A percentile compares a stretch with the other conserved stretches of the same genome.
Conservation (phyloP, 2,113 vertebrate species). For the Mirounga angustirostris region DNA sequence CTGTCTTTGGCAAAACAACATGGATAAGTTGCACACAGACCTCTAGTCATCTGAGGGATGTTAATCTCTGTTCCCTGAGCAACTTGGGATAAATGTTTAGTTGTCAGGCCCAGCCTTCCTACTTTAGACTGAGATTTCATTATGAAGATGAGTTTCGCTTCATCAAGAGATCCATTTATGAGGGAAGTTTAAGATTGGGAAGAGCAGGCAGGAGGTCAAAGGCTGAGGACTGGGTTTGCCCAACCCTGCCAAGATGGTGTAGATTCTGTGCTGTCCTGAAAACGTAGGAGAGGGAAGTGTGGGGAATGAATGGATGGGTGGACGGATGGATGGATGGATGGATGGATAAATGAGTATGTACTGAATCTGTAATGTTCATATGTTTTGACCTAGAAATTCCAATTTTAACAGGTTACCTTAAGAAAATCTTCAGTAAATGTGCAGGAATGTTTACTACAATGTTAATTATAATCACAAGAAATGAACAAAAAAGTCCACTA, state of each 20-base stretch:
- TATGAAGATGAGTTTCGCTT: neutral
- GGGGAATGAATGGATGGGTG: neutral
- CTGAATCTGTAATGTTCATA: neutral
- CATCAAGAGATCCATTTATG: no score
- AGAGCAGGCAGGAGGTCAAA: neutral
- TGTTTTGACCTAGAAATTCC: neutral
- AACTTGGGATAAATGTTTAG: neutral
- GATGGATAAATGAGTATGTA: neutral
- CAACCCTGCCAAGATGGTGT: accelerated
- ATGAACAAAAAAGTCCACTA: neutral
- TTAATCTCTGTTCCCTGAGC: neutral
- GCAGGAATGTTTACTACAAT: neutral
- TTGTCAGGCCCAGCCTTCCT: neutral
- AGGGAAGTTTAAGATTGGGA: neutral
- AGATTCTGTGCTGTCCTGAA: neutral
- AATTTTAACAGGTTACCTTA: neutral
- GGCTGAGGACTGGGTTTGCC: neutral
- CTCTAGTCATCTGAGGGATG: neutral
- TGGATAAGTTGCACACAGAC: neutral
- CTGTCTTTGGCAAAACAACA: neutral
- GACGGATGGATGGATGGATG: neutral
- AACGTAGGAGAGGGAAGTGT: neutral
- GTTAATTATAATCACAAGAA: neutral
- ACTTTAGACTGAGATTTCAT: neutral
- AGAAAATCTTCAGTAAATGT: neutral